Evolutionary conservation across 2,888 invertebrate genomes (phyloP).

Genomic region (Pomacea canaliculata): DNA sequence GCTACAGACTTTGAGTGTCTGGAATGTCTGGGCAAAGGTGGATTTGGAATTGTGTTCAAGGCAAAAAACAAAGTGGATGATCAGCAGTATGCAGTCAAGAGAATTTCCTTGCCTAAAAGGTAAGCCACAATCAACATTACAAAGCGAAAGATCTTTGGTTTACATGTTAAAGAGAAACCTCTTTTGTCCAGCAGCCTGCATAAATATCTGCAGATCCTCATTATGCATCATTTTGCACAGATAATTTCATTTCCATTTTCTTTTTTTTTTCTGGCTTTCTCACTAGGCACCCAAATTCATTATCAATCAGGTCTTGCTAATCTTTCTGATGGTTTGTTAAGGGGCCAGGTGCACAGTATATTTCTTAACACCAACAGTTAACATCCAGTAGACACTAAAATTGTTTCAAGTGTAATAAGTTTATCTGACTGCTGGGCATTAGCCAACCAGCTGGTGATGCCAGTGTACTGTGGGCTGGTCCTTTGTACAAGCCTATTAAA

Average conservation of each 20-base stretch:
- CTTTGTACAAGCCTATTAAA: too few relatives aligned
- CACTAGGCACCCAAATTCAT: too few relatives aligned
- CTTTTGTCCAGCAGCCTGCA: not conserved
- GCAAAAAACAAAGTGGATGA: constrained; percentile 94
- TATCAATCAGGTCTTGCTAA: too few relatives aligned
- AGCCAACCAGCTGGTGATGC: too few relatives aligned
- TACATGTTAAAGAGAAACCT: not conserved
- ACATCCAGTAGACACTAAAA: too few relatives aligned
- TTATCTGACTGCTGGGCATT: too few relatives aligned
- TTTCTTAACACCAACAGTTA: too few relatives aligned
- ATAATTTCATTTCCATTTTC: not conserved
- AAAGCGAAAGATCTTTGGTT: not conserved
- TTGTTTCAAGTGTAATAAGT: too few relatives aligned
- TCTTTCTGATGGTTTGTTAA: too few relatives aligned
- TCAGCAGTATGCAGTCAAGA: constrained; percentile 93
- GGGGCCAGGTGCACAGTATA: too few relatives aligned
- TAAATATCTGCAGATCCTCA: not conserved
- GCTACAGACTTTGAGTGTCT: constrained; percentile 80
- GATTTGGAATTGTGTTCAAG: constrained; percentile 97
- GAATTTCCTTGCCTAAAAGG: constrained; percentile 85
- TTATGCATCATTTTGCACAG: not conserved
- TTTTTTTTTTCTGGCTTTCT: too few relatives aligned
- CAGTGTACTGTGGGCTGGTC: too few relatives aligned
- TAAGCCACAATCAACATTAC: constrained; percentile 34
- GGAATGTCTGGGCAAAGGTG: constrained; percentile 76